These are phyloP conservation scores for Pelmatolapia mariae DNA, from an alignment of 2,113 vertebrate genomes.

Conservation along the genomic window DNA sequence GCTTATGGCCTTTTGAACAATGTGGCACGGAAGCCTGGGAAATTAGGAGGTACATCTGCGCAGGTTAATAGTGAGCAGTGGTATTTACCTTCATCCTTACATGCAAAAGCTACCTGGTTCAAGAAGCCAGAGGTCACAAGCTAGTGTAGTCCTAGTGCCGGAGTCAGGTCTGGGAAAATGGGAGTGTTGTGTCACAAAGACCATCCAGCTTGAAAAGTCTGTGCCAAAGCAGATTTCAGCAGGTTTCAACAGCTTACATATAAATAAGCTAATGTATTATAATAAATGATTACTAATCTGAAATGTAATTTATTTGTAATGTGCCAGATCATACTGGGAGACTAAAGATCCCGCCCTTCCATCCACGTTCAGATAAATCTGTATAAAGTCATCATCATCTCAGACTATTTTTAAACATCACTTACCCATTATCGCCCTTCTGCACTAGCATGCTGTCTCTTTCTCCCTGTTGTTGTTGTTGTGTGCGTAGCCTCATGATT, in stretches of 20 bases:
- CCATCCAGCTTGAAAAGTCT: not conserved
- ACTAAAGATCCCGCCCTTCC: not conserved
- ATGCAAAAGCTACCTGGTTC: not conserved
- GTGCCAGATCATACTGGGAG: not conserved
- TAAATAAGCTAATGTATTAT: not conserved
- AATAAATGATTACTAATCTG: not conserved
- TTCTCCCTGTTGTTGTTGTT: not conserved
- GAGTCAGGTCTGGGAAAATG: not conserved
- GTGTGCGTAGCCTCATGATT: slow-evolving; percentile 37
- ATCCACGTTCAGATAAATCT: not conserved
- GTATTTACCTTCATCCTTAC: not conserved
- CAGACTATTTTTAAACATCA: not conserved
- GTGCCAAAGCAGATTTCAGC: not conserved
- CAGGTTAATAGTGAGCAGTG: not conserved
- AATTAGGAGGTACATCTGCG: not conserved
- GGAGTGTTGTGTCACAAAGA: not conserved
- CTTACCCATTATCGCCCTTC: not conserved
- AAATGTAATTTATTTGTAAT: not conserved
- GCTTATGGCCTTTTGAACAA: not conserved
- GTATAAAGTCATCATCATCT: not conserved
- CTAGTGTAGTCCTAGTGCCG: not conserved
- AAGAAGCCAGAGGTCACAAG: not conserved
- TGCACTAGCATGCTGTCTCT: not conserved
- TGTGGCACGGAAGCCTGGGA: not conserved
- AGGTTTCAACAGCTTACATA: not conserved